Evolutionary conservation across 2,888 invertebrate species (phyloP), one percentile per base, ranked within the genome.

Genomic region (Tipula confusa): DNA sequence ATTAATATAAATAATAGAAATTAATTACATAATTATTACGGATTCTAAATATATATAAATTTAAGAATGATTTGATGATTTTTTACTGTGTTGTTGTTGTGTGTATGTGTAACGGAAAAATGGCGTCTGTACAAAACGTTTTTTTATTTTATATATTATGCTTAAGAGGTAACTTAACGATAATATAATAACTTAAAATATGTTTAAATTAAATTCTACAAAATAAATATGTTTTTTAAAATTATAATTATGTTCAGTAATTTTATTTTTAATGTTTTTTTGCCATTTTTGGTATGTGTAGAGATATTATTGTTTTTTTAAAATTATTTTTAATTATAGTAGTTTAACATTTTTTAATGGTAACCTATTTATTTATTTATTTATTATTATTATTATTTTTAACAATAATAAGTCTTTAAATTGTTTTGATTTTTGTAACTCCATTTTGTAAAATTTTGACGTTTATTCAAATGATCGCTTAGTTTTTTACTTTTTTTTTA

Each of bases 261-360:
- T 64, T 64, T 64, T 64, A 64, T 64, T 64, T 64, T 64, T 9
- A 64, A 64, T 64, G 64, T 64, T 64, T 64, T 64, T 24, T 64
- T 64, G 64, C 64, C 64, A 64, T 64, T 64, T 64, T 64, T 64
- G 64, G 64, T 64, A 64, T 64, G 64, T 64, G 64, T 64, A 64
- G 64, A 64, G 64, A 64, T 64, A 64, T 64, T 64, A 24, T 64
- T 64, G 64, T 64, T 64, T 43, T 38, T 64, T 64, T n/a, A n/a
- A n/a, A n/a, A 64, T 24, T 64, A 64, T 64, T 64, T n/a, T 64
- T 64, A 64, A 64, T 64, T 64, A 43, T 43, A 64, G 64, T 64
- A 64, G 64, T 64, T 64, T 64, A 64, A 18, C 9, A 24, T 43
- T 43, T 64, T 18, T 48, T 64, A 64, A 64, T 64, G 64, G 64